These are phyloP conservation scores for Peromyscus melanophrys DNA, from an alignment of 2,797 vertebrate species.

Conservation along the genomic window DNA sequence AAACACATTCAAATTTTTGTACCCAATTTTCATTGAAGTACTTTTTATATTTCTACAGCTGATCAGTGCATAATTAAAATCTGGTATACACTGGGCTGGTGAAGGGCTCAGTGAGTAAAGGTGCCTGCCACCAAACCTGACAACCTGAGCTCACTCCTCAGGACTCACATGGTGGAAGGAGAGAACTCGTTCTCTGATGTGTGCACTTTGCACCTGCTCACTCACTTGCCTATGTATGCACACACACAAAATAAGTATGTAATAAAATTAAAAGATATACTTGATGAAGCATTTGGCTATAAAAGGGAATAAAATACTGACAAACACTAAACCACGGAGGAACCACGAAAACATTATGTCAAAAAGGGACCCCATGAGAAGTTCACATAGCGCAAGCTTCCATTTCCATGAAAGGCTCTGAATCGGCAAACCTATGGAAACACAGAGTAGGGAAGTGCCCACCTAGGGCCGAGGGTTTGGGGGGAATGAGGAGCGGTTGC, in stretches of 20 bases:
- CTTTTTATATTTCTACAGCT: neutral
- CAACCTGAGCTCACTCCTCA: neutral
- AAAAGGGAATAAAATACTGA: neutral
- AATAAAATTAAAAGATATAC: neutral
- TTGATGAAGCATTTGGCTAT: neutral
- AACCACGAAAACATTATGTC: neutral
- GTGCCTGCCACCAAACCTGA: neutral
- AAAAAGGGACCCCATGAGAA: neutral
- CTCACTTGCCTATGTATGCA: accelerated
- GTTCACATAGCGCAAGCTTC: neutral
- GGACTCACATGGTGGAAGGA: neutral
- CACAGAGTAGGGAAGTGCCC: neutral
- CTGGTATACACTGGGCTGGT: neutral
- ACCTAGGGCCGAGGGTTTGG: neutral
- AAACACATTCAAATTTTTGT: neutral
- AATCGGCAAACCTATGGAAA: neutral
- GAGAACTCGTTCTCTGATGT: neutral
- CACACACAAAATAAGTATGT: neutral
- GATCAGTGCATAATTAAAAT: neutral
- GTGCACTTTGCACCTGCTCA: neutral
- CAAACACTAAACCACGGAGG: neutral
- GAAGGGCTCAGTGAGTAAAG: neutral
- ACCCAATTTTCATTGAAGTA: neutral
- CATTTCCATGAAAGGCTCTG: neutral
- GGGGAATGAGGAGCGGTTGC: neutral